Evolutionary conservation across 2,113 vertebrate species (phyloP), one percentile per base, ranked within the genome.

Genomic region (Centrocercus urophasianus): DNA sequence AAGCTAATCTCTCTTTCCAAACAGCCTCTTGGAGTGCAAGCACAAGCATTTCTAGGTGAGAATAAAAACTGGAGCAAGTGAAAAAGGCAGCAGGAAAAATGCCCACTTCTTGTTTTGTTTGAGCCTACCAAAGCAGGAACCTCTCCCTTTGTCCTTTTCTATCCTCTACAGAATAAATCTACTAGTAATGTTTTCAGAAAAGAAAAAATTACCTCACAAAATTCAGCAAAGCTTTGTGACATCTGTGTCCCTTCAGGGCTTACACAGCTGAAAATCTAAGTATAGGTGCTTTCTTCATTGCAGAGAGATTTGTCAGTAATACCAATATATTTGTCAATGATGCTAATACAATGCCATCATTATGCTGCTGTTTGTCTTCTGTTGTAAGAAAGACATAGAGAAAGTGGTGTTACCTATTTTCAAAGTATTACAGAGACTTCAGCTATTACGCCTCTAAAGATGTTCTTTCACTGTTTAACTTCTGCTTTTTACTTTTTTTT

Each of bases 1-100:
- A 42, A 93, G 81, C 77, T 84, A 91, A 78, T 69, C 45, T 92
- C 45, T 17, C 42, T 84, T 74, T 67, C 65, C 13, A 13, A 40
- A 30, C 27, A 90, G 56, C 40, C 4, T 82, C 30, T 79, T 25
- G 42, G 25, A 88, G n/a, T 42, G 30, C 28, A 82, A 32, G 18
- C 45, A 43, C 2, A 5, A 52, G 17, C 12, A 63, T 61, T 61
- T 40, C 59, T 32, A 38, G 4, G 30, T 47, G 22, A 69, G 79
- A 94, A 93, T 13, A 76, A 76, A 94, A 69, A 86, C 5, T 63
- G 65, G 28, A 47, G 54, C 42, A 71, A 75, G 52, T 83, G 79
- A 91, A 56, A 95, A 93, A 95, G 63, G 54, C 56, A n/a, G 45
- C 77, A 60, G 34, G 52, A 42, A 84, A 32, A 94, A 77, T 20